Base-by-base conservation (phyloP, 1,140 invertebrate genomes). In the Coboldia fuscipes region DNA sequence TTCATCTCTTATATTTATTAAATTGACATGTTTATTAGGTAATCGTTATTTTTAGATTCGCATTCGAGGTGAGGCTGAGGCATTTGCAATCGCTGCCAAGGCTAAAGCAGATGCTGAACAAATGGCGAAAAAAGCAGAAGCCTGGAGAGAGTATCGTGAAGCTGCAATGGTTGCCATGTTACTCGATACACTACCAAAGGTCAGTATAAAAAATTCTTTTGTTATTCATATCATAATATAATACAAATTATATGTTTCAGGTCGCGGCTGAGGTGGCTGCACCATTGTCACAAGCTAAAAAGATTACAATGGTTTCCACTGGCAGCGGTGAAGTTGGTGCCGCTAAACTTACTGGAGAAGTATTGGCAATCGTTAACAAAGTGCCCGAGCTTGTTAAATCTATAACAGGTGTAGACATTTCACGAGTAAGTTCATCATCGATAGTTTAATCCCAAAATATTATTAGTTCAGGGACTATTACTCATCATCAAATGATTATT, bases 141-240 rank as follows among this genome's bases (percentile, higher is more conserved):
- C 92, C 16, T 96, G 78, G 72, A 85, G 81, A 48, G 85, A 94
- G 48, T 97, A 94, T 51, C 83, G 88, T 41, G 85, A 84, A 40
- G 90, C 92, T 30, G 92, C 92, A 22, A 90, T 96, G 74, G 73
- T 94, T 33, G 90, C 97, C 47, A 96, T 97, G 90, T 75, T 94
- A 47, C 66, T 97, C 15, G 85, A 94, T 35, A 84, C 81, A n/a
- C 57, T 97, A 46, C 90, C 92, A 24, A 93, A 89, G 71, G 89
- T 93, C 62, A 41, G 32, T 10, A 13, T 32, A 24, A 23, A 14
- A 23, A n/a, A n/a, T n/a, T n/a, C n/a, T n/a, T n/a, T 17, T 28
- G 24, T 29, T 12, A 24, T 30, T 14, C 16, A 22, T 35, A 35
- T 18, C 10, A 24, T 3, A 8, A 26, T 26, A 12, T 15, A 18